Evolutionary conservation across 2,113 vertebrate species (phyloP), one percentile per base, ranked within the genome.

Genomic region (Paraplagusia blochii): DNA sequence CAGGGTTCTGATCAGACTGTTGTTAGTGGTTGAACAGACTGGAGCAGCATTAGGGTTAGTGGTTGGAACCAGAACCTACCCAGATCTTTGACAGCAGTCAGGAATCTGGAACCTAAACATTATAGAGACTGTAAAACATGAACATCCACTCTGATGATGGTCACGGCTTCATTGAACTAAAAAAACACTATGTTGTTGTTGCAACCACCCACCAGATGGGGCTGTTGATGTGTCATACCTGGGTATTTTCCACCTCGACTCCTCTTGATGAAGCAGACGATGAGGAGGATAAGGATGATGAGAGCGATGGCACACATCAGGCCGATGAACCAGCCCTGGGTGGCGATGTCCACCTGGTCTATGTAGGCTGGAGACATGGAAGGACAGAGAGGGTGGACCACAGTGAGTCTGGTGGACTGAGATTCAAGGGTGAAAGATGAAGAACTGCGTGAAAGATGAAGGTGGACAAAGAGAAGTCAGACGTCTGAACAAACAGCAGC

Each of bases 251-350:
- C 97, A 0, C 97, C 96, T 0, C 96, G 91, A 76, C 96, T 99
- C 81, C 97, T 93, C 90, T 98, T 98, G 83, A 99, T 98, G 90
- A 99, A 99, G 82, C 96, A 98, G 63, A 98, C 96, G 1, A 99
- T 98, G 76, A 99, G 87, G n/a, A 99, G 89, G 77, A 98, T 98
- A 13, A 99, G 93, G 15, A 99, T 94, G 49, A 99, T 93, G 11
- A 99, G 94, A 42, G 95, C 97, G 0, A 99, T 92, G 77, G 96
- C 97, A 14, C 97, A 99, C 97, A 99, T 99, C 66, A 99, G 84
- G 63, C 97, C 97, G 3, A 99, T 99, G 89, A 99, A 99, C 97
- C 97, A 99, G 84, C 97, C 97, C 77, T 98, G 96, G 2, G 96
- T 98, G 51, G 96, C 95, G 9, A 98, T 97, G 91, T 98, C 95